phyloP scores from a whole-genome alignment of 2,888 invertebrate species.

The Chesias legatella region DNA sequence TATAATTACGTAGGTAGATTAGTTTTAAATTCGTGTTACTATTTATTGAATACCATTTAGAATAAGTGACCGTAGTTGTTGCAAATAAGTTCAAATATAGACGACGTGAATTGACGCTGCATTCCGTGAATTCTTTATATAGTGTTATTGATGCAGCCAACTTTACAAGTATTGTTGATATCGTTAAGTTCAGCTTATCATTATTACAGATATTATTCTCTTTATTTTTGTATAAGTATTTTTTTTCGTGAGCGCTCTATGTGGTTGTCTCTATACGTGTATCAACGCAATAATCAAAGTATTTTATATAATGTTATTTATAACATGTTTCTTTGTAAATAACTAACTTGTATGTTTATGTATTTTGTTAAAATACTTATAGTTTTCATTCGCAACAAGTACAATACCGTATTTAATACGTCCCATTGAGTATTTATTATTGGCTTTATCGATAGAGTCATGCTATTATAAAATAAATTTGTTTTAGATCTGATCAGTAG shows the following conservation, averaged over 20 bases:
- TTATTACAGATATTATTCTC: slow-evolving; percentile 27
- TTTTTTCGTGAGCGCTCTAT: slow-evolving; percentile 31
- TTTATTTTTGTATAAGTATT: slow-evolving; percentile 32
- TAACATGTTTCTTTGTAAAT: slow-evolving; percentile 64
- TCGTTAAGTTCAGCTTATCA: slow-evolving; percentile 20
- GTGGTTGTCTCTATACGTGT: slow-evolving; percentile 43
- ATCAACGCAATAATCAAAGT: slow-evolving; percentile 59
- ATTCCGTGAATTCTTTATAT: slow-evolving; percentile 23
- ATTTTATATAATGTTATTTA: slow-evolving; percentile 49
- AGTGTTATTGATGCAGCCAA: slow-evolving; percentile 23
- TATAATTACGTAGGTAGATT: slow-evolving; percentile 29
- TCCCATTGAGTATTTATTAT: slow-evolving; percentile 48
- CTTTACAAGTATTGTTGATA: slow-evolving; percentile 23
- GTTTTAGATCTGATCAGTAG: slow-evolving; percentile 63
- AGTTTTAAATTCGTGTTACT: slow-evolving; percentile 44
- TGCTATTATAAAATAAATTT: slow-evolving; percentile 51
- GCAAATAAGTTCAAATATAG: slow-evolving; percentile 38
- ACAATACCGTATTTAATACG: slow-evolving; percentile 40
- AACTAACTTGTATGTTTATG: slow-evolving; percentile 39
- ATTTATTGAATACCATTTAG: slow-evolving; percentile 50
- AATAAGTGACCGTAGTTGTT: slow-evolving; percentile 46
- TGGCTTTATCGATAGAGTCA: slow-evolving; percentile 44
- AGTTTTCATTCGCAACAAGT: slow-evolving; percentile 34
- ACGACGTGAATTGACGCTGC: slow-evolving; percentile 26
- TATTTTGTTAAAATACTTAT: slow-evolving; percentile 28